phyloP scores from a whole-genome alignment of 2,797 vertebrate species.

The Stomatorhinus walkeri region DNA sequence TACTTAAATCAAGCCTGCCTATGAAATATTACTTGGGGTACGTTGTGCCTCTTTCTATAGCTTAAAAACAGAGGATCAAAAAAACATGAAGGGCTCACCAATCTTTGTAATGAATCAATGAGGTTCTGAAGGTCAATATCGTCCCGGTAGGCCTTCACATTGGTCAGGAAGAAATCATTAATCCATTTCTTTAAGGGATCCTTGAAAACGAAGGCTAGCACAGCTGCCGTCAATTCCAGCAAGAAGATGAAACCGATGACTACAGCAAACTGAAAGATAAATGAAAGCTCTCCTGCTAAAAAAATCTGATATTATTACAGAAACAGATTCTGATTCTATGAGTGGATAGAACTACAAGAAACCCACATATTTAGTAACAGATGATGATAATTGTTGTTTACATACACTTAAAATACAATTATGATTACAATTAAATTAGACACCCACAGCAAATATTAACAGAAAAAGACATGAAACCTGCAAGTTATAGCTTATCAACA shows the following conservation, averaged over 20 bases:
- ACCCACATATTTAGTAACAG: neutral
- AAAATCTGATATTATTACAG: neutral
- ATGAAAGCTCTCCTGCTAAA: neutral
- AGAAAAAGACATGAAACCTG: neutral
- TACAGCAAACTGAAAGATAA: slow-evolving; percentile 71
- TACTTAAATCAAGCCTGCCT: neutral
- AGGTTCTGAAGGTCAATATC: slow-evolving; percentile 95
- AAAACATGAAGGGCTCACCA: slow-evolving; percentile 54
- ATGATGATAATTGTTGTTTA: neutral
- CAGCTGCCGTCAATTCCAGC: slow-evolving; percentile 74
- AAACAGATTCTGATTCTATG: neutral
- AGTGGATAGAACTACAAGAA: neutral
- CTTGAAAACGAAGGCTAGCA: slow-evolving; percentile 87
- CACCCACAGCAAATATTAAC: neutral
- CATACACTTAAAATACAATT: neutral
- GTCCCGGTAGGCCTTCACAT: slow-evolving; percentile 79
- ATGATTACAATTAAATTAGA: neutral
- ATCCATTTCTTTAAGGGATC: slow-evolving; percentile 76
- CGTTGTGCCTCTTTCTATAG: neutral
- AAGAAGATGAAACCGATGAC: slow-evolving; percentile 86
- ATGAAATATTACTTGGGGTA: neutral
- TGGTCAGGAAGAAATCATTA: slow-evolving; percentile 82
- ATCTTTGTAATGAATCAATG: slow-evolving; percentile 84
- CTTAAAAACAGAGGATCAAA: neutral
- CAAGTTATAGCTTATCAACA: neutral